A percentile compares a stretch with the other conserved stretches of the same genome.
Evolutionary conservation across 2,888 invertebrate species (phyloP).

Genomic region (Villa cingulata): DNA sequence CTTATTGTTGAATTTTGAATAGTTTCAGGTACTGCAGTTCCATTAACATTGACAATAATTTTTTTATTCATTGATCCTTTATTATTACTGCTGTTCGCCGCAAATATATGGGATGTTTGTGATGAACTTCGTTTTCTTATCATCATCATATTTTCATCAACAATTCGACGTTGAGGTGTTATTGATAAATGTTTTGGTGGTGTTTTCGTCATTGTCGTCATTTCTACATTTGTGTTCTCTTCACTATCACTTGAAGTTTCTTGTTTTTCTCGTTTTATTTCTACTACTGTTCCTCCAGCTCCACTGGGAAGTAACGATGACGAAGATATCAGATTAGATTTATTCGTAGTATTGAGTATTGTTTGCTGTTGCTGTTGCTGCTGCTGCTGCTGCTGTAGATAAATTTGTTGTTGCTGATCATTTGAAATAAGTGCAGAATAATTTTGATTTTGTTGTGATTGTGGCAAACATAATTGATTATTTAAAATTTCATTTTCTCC

Average conservation of each 20-base stretch:
- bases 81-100: background rate
- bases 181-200: no score
- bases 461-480: background rate
- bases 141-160: no score
- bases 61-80: conserved; percentile 3
- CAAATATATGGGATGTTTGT: background rate
- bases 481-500: background rate
- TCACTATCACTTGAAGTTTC: background rate
- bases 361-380: background rate
- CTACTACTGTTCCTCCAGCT: background rate
- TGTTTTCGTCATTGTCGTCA: background rate
- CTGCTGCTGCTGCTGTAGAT: background rate
- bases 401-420: background rate
- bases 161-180: no score
- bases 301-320: no score
- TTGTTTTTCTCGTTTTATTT: background rate
- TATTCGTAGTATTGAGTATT: background rate
- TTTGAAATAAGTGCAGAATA: background rate
- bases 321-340: background rate
- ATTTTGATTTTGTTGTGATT: background rate
- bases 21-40: conserved; percentile 3
- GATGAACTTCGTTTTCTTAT: background rate
- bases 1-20: background rate
- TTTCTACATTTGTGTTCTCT: background rate
- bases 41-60: conserved; percentile 6